A percentile compares a stretch with the other conserved stretches of the same genome.
phyloP scores from a whole-genome alignment of 2,797 vertebrate species.

The Cetoscarus ocellatus region DNA sequence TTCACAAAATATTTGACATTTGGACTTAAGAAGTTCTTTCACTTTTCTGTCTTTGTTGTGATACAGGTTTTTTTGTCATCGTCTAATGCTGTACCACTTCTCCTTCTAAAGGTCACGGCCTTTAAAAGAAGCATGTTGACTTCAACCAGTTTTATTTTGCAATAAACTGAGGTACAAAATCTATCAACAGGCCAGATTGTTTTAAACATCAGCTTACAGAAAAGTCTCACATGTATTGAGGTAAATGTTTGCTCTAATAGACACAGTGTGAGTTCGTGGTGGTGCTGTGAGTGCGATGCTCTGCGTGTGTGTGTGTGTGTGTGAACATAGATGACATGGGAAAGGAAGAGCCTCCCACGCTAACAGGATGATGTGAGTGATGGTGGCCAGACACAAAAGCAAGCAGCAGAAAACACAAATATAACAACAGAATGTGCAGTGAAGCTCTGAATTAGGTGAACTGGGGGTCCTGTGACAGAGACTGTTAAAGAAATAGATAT shows the following conservation, averaged over 20 bases:
- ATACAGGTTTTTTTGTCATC: constrained; percentile 14
- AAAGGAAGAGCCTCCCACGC: constrained; percentile 89
- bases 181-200: neutral
- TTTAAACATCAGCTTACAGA: neutral
- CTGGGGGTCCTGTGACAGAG: neutral
- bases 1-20: neutral
- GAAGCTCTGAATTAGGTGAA: neutral
- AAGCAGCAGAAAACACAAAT: constrained; percentile 74
- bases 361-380: constrained; percentile 86
- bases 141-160: constrained; percentile 46
- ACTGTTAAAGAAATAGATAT: neutral
- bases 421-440: constrained; percentile 42
- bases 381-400: constrained; percentile 81
- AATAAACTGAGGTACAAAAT: constrained; percentile 21
- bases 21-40: constrained; percentile 1
- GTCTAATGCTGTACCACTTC: constrained; percentile 20
- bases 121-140: constrained; percentile 46
- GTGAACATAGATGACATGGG: constrained; percentile 76
- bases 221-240: constrained; percentile 16
- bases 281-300: constrained; percentile 44
- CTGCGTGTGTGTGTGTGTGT: constrained; percentile 44
- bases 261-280: constrained; percentile 45
- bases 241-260: constrained; percentile 59
- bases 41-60: neutral
- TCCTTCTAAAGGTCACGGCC: constrained; percentile 54